Base-by-base conservation (phyloP, 2,888 invertebrate species). In the Taphrorychus bicolor region DNA sequence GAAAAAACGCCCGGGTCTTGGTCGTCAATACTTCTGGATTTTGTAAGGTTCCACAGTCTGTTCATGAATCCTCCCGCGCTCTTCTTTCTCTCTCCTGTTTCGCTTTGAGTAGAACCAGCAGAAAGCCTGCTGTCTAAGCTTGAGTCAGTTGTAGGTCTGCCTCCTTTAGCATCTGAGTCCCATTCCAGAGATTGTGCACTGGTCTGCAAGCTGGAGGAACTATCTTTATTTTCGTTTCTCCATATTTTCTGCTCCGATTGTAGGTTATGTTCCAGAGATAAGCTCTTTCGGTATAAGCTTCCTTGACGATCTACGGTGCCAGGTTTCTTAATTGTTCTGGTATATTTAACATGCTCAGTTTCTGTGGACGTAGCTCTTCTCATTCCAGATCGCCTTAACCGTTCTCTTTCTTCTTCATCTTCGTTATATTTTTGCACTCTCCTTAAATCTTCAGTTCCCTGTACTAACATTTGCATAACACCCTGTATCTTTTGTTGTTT, bases 161-260 rank as follows among this genome's bases (percentile, higher is more conserved):
- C 85, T 70, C 86, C 88, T 58, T 86, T 83, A 16, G 83, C 7
- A 72, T 91, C 91, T 45, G 79, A 74, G 70, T 84, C 85, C 2
- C 83, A 74, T 62, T 82, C 82, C 32, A 86, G 80, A 23, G 65
- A 65, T 14, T 51, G 51, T 82, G 94, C 85, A 69, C 94, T 94
- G 0, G 93, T 92, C 76, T 92, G 92, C 82, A 94, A 85, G 68
- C 94, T 94, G 0, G 93, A 91, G 66, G 92, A 87, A 78, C 94
- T 95, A 66, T 93, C 93, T 71, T 93, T 94, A 66, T 92, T 93
- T 71, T 93, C 93, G 22, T 90, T 89, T 73, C 90, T 91, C 95
- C 95, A 95, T 76, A 95, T 93, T 65, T 85, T 85, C 84, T 91
- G 85, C 71, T 85, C 85, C 53, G 81, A 76, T 70, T 84, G 84